These are phyloP conservation scores for Macrotus californicus DNA, from an alignment of 2,113 vertebrate species.

Conservation along the genomic window DNA sequence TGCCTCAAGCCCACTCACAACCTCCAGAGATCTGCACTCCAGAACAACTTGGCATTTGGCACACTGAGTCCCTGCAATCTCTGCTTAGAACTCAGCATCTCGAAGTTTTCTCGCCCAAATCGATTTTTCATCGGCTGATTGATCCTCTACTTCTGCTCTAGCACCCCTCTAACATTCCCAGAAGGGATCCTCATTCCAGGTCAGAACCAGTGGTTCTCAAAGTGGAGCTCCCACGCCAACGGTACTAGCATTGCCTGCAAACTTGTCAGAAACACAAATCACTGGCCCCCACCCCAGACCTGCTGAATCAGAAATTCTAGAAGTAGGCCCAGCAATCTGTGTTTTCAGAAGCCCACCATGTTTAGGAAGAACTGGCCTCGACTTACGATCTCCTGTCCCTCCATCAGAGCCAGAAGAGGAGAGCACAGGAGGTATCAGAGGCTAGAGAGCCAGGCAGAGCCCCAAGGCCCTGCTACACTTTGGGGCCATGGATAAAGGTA, in stretches of 20 bases:
- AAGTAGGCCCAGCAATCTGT: background rate
- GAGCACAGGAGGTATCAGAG: background rate
- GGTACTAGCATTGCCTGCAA: background rate
- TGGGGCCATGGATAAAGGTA: background rate
- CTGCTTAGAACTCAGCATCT: background rate
- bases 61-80: background rate
- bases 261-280: background rate
- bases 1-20: background rate
- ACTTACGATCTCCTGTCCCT: background rate
- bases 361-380: background rate
- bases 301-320: background rate
- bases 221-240: background rate
- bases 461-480: background rate
- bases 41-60: background rate
- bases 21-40: background rate
- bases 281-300: background rate
- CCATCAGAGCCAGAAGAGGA: background rate
- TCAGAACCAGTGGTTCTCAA: background rate
- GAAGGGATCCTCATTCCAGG: background rate
- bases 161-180: background rate
- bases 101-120: background rate
- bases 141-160: background rate
- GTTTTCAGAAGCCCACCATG: background rate
- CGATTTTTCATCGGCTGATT: background rate
- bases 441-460: background rate